Evolutionary conservation across 2,888 invertebrate genomes (phyloP).

Genomic region (Euzophera pinguis): DNA sequence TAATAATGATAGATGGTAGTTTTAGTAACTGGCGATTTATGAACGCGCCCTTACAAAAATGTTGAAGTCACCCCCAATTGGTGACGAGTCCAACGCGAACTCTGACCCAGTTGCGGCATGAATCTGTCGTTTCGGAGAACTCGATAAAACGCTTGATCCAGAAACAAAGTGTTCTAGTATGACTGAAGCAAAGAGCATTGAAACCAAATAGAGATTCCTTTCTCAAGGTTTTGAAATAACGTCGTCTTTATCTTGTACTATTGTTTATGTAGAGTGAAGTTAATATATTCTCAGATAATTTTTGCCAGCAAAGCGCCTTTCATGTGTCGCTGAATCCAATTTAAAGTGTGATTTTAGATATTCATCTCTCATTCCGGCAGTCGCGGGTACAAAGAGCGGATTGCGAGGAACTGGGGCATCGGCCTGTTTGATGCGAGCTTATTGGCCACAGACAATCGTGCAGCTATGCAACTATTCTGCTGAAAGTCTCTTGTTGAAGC

Average conservation of each 20-base stretch:
- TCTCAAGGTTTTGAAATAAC: no score
- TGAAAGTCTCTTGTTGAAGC: no score
- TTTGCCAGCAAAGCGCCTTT: not conserved
- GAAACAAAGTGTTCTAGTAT: not conserved
- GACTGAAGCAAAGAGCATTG: not conserved
- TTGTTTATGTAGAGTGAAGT: not conserved
- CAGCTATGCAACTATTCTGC: not conserved
- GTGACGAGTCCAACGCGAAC: not conserved
- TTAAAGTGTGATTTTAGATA: slow-evolving; percentile 2
- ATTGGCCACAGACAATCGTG: not conserved
- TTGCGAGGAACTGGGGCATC: not conserved
- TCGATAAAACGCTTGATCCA: no score
- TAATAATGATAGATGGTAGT: no score
- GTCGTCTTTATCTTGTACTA: not conserved
- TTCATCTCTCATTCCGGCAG: not conserved
- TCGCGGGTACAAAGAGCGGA: not conserved
- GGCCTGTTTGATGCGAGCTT: not conserved
- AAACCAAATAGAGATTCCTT: no score
- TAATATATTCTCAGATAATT: not conserved
- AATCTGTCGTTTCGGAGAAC: not conserved
- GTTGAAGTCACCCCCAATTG: not conserved
- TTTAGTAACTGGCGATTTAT: not conserved
- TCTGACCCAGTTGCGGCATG: not conserved
- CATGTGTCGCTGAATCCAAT: not conserved
- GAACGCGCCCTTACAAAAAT: not conserved